These are phyloP conservation scores for Drosophila conformis DNA, from an alignment of 2,888 invertebrate species.

Conservation along the genomic window DNA sequence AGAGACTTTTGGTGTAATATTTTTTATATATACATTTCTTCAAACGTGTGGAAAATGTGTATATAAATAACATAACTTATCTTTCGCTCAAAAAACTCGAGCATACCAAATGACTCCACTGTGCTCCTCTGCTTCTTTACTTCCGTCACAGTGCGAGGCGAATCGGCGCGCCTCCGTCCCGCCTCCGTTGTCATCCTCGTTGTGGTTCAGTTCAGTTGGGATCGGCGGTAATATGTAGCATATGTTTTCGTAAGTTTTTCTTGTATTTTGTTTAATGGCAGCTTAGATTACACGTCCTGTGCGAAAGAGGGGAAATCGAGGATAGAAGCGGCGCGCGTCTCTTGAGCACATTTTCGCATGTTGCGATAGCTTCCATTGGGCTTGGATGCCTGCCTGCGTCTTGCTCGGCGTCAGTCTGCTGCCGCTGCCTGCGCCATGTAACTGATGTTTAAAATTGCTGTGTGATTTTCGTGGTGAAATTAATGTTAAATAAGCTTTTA, in stretches of 20 bases:
- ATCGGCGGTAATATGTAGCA: constrained; percentile 77
- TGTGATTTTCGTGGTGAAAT: constrained; percentile 82
- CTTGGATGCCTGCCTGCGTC: constrained; percentile 19
- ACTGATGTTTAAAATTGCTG: constrained; percentile 79
- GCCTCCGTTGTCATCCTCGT: constrained; percentile 45
- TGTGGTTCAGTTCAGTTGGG: constrained; percentile 44
- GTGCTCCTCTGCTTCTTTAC: constrained; percentile 58
- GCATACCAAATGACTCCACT: constrained; percentile 30
- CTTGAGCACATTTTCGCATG: constrained; percentile 65
- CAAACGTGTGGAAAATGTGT: background rate
- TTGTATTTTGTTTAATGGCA: constrained; percentile 81
- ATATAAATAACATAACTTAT: background rate
- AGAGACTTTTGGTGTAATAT: background rate
- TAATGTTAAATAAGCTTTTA: constrained; percentile 81
- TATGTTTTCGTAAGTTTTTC: constrained; percentile 81
- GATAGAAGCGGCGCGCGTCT: constrained; percentile 9
- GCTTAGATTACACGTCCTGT: constrained; percentile 75
- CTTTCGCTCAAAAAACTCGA: background rate
- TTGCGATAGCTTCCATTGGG: constrained; percentile 65
- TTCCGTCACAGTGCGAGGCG: constrained; percentile 66
- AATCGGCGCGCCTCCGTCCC: constrained; percentile 41
- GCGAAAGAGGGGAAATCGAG: constrained; percentile 32
- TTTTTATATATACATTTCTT: background rate
- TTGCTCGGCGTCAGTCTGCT: constrained; percentile 4
- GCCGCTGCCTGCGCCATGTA: constrained; percentile 57